Conservation (phyloP, 2,888 invertebrate species). For the Thymelicus sylvestris region DNA sequence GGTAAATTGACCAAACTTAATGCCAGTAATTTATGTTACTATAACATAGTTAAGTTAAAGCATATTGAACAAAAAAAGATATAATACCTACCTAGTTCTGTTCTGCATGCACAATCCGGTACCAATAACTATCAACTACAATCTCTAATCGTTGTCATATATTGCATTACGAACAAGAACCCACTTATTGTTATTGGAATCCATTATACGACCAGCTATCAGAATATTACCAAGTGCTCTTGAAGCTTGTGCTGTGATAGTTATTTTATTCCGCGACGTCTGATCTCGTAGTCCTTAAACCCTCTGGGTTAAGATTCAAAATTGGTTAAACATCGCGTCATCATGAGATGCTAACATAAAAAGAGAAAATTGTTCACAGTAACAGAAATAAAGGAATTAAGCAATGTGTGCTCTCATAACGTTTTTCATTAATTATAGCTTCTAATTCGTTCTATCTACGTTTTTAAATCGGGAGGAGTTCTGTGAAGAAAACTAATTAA, state of each 20-base stretch:
- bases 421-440: slow-evolving; percentile 13
- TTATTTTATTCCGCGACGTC: background rate
- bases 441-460: slow-evolving; percentile 4
- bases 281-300: background rate
- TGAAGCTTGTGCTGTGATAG: slow-evolving; percentile 10
- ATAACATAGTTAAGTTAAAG: background rate
- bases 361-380: slow-evolving; percentile 24
- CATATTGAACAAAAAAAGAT: background rate
- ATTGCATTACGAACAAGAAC: slow-evolving; percentile 25
- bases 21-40: too few relatives aligned
- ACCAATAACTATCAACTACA: background rate
- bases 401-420: background rate
- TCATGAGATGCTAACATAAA: background rate
- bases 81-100: too few relatives aligned
- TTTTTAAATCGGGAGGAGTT: background rate
- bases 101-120: background rate
- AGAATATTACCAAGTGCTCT: slow-evolving; percentile 31
- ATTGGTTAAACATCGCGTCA: background rate
- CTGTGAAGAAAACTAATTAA: background rate
- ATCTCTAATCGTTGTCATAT: slow-evolving; percentile 26
- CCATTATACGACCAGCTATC: slow-evolving; percentile 29
- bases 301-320: slow-evolving; percentile 10
- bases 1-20: too few relatives aligned
- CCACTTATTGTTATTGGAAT: slow-evolving; percentile 34
- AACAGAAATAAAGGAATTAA: slow-evolving; percentile 29